phyloP scores from a whole-genome alignment of 2,888 invertebrate genomes.

The Liposcelis brunnea region DNA sequence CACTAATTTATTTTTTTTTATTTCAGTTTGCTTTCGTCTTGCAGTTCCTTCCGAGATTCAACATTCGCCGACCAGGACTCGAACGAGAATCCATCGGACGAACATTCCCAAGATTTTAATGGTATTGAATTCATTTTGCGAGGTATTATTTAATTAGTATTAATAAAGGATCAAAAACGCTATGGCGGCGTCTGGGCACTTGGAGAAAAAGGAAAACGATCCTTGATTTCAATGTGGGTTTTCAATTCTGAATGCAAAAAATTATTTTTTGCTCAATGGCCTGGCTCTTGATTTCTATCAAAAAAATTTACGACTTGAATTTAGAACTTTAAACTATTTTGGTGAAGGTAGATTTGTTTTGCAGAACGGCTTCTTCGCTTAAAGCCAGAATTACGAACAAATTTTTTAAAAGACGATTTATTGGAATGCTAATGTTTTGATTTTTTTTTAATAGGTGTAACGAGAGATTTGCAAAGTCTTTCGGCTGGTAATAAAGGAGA shows the following conservation, averaged over 20 bases:
- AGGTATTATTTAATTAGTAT: slow-evolving; percentile 30
- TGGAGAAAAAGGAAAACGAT: slow-evolving; percentile 23
- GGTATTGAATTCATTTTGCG: slow-evolving; percentile 36
- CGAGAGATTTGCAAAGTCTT: slow-evolving; percentile 25
- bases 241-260: too few species aligned
- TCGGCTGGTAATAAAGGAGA: slow-evolving; percentile 26
- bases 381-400: too few species aligned
- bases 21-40: slow-evolving; percentile 58
- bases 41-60: slow-evolving; percentile 73
- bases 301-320: too few species aligned
- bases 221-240: too few species aligned
- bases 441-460: slow-evolving; percentile 29
- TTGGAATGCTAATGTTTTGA: too few species aligned
- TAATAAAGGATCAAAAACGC: too few species aligned
- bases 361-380: too few species aligned
- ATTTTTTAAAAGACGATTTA: too few species aligned
- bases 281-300: too few species aligned
- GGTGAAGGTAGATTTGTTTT: too few species aligned
- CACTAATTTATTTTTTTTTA: slow-evolving; percentile 18
- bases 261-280: too few species aligned
- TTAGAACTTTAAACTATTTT: too few species aligned
- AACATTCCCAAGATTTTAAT: slow-evolving; percentile 26
- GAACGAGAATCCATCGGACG: slow-evolving; percentile 19
- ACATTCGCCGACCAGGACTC: slow-evolving; percentile 50
- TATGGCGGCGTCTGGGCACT: slow-evolving; percentile 23